Evolutionary conservation across 2,888 invertebrate genomes (phyloP), one percentile per base, ranked within the genome.

Genomic region (Mesorhabditis belari): DNA sequence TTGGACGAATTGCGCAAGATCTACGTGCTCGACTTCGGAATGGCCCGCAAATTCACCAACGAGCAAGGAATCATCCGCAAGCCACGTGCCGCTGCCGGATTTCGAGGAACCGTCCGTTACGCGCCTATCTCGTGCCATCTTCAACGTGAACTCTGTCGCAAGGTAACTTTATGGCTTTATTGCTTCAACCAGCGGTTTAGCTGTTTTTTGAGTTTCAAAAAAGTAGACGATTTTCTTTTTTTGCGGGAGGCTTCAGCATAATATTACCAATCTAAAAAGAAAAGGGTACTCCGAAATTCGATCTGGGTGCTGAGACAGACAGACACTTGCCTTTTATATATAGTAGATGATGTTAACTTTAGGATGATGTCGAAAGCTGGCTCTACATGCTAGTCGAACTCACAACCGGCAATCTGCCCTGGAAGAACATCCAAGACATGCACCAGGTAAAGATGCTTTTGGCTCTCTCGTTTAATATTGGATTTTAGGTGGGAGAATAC

Each of bases 51-150:
- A 60, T 73, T 71, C 59, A 73, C 71, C 6, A 70, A 69, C 60
- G 69, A 68, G 12, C 59, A 65, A 44, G 78, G 73, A 26, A 66
- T 66, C n/a, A 73, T 73, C 62, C 57, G 73, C 28, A 77, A 74
- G 63, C 77, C 77, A 6, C 70, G 77, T 49, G 71, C 70, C 49
- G 74, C 74, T 12, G 75, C 76, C 61, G 76, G 76, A 6, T 76
- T 76, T 67, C 74, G 76, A 44, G 76, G 76, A 59, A 76, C 76
- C 52, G 76, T 76, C 55, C 71, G 76, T 49, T 76, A 76, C 61
- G 76, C 76, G 0, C 72, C 76, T 51, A 72, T 76, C 63, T 71
- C 72, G 58, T 76, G 76, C 63, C 76, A 76, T 57, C 59, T 76
- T 54, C 73, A 75, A 60, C 35, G 74, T 9, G 76, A 76, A 44